Evolutionary conservation across 37 sponge, comb jelly and placozoan species (phyloP), one percentile per base, ranked within the genome.

Genomic region (Tethya wilhelma): DNA sequence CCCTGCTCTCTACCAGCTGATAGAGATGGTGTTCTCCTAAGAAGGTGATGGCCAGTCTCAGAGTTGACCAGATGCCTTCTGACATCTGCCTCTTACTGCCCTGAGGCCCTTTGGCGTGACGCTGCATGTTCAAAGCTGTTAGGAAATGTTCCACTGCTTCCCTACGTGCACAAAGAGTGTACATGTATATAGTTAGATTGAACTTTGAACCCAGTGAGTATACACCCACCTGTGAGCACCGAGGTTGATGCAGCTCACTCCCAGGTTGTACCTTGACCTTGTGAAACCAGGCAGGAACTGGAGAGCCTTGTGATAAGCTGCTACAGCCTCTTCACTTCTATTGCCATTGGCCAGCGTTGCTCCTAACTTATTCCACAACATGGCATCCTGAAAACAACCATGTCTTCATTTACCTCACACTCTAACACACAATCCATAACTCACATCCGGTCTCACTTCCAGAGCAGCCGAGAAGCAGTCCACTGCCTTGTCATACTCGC

Each of bases 301-400:
- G 29, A 98, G 87, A 14, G 98, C 98, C 41, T 88, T 77, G 17
- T 84, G 55, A 59, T 98, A 98, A 42, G 98, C 96, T 44, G 68
- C 69, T 23, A 98, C 84, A 28, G 96, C 96, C 79, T 95, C 86
- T 41, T 87, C 97, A 64, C 89, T 83, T 43, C 58, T 85, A 40
- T 84, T 81, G 20, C 89, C 63, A 75, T 98, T 98, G 6, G 98
- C 98, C 41, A 98, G 74, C 0, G 98, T 95, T 9, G 98, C 98
- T 41, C 98, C 98, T 23, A 98, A 83, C 55, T 95, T 90, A 64
- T 98, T 98, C 98, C 98, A 98, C 59, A 98, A 67, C 89, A 90
- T 87, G 23, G 96, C 86, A 76, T 90, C 91, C 82, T 77, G 79
- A 32, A 42, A 23, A 49, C 53, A 20, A 22, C 23, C 59, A 59